phyloP scores from a whole-genome alignment of 2,113 vertebrate species.

The Dromas ardeola region DNA sequence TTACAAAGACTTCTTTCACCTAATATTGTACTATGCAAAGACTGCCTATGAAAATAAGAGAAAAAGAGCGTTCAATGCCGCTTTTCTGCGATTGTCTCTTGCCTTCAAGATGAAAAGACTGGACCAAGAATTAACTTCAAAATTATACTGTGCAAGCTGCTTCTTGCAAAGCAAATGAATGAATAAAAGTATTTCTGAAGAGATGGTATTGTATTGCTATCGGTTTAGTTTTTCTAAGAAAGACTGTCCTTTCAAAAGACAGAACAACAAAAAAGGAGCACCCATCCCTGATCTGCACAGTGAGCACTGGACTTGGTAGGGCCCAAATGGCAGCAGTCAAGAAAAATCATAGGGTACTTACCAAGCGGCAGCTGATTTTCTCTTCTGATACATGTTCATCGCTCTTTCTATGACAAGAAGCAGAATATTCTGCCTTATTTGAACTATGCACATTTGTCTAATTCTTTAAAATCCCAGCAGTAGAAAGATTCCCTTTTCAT shows the following conservation, averaged over 20 bases:
- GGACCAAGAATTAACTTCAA: neutral
- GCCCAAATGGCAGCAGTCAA: constrained; percentile 39
- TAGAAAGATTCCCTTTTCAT: constrained; percentile 42
- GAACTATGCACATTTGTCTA: constrained; percentile 44
- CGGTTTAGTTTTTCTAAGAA: neutral
- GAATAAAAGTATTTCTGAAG: neutral
- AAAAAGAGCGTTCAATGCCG: neutral
- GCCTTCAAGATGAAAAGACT: neutral
- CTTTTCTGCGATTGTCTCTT: neutral
- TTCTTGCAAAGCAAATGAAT: neutral
- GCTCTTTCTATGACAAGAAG: constrained; percentile 41
- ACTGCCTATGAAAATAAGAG: neutral
- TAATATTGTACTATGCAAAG: neutral
- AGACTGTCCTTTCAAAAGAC: neutral
- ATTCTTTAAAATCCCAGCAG: constrained; percentile 59
- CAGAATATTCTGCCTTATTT: constrained; percentile 47
- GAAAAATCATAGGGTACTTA: constrained; percentile 53
- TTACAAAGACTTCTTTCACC: neutral
- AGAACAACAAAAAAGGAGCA: neutral
- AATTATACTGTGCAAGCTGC: neutral
- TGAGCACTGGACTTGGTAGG: neutral
- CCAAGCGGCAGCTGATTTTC: constrained; percentile 38
- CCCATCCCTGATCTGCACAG: neutral
- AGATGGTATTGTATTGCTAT: neutral
- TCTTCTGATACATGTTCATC: constrained; percentile 31